A percentile compares a stretch with the other conserved stretches of the same genome.
Conservation (phyloP, 2,797 vertebrate genomes). For the Cynodonichthys magdalenae region DNA sequence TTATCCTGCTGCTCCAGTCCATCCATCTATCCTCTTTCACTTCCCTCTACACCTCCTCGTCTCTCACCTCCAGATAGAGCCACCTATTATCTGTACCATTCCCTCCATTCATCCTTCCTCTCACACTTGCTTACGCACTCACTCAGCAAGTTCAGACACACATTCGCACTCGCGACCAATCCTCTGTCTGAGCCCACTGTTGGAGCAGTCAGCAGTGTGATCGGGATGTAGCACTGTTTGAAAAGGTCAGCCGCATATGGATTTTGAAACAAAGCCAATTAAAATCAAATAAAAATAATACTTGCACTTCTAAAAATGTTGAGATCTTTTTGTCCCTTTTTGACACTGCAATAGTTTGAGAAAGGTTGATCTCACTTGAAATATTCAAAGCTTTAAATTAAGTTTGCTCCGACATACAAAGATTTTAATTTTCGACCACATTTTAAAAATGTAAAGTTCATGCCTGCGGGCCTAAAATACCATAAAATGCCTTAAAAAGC, state of each 20-base stretch:
- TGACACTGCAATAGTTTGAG: not conserved
- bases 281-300: not conserved
- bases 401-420: not conserved
- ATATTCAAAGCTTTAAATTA: not conserved
- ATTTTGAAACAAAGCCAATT: conserved; percentile 8
- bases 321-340: not conserved
- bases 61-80: conserved; percentile 71
- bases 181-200: conserved; percentile 30
- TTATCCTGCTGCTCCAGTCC: conserved; percentile 58
- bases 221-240: conserved; percentile 19
- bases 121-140: conserved; percentile 41
- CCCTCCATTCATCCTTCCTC: conserved; percentile 53
- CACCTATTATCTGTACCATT: conserved; percentile 60
- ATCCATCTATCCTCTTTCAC: conserved; percentile 70
- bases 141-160: conserved; percentile 43
- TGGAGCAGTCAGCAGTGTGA: conserved; percentile 26
- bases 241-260: conserved; percentile 1
- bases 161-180: conserved; percentile 35
- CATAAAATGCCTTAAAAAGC: no score
- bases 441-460: not conserved
- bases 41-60: conserved; percentile 57
- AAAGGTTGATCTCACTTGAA: not conserved
- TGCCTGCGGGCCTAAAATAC: no score
- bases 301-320: not conserved
- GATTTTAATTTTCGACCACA: not conserved